Evolutionary conservation across 1,140 invertebrate species (phyloP).

Genomic region (Heliconius hewitsoni): DNA sequence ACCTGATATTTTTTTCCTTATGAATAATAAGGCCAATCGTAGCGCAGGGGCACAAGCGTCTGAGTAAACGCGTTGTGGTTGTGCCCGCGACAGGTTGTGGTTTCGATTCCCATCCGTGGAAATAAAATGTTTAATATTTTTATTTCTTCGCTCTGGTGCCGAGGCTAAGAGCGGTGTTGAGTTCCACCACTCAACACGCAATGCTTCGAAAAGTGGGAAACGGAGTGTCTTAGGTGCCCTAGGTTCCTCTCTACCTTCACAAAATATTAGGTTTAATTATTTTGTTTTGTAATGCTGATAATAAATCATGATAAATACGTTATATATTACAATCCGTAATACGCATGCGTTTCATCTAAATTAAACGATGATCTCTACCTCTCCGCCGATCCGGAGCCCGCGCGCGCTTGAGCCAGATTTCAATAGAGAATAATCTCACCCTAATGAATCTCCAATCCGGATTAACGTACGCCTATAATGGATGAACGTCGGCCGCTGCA

Average conservation of each 20-base stretch:
- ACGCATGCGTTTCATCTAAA: slow-evolving; percentile 18
- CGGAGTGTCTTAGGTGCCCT: too few species aligned
- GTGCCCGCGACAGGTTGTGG: too few species aligned
- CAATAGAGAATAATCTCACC: slow-evolving; percentile 82
- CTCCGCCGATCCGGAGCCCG: not conserved
- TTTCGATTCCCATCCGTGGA: too few species aligned
- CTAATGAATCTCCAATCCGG: slow-evolving; percentile 82
- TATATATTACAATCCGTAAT: not conserved
- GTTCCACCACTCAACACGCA: too few species aligned
- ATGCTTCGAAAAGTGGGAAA: too few species aligned
- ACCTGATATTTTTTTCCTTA: not conserved
- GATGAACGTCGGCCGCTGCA: slow-evolving; percentile 59
- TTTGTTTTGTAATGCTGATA: not conserved
- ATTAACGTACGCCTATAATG: slow-evolving; percentile 74
- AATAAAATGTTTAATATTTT: too few species aligned
- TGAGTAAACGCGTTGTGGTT: too few species aligned
- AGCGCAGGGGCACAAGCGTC: too few species aligned
- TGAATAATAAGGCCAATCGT: not conserved
- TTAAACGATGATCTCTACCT: slow-evolving; percentile 30
- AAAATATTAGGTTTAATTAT: too few species aligned
- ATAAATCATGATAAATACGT: not conserved
- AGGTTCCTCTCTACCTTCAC: too few species aligned
- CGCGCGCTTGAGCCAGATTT: slow-evolving; percentile 77
- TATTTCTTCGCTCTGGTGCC: too few species aligned
- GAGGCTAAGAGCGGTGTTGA: too few species aligned